These are phyloP conservation scores for Macaca fascicularis DNA, from an alignment of 2,113 vertebrate species.

Conservation along the genomic window DNA sequence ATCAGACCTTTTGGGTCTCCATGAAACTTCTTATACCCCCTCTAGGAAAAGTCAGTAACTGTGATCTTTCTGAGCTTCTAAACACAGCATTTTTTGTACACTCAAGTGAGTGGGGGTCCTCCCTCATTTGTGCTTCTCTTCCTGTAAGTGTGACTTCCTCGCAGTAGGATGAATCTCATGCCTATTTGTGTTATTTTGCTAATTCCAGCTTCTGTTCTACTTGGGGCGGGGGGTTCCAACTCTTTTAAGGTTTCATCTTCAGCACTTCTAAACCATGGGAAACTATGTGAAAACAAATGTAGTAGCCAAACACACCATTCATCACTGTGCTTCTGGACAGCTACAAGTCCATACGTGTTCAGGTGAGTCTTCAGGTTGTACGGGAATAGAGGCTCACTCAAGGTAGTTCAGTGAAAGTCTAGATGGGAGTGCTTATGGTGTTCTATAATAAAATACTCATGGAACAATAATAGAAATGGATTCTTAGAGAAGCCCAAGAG, in stretches of 20 bases:
- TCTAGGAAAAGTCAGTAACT: neutral
- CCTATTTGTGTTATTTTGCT: neutral
- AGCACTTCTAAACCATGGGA: neutral
- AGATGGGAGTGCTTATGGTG: neutral
- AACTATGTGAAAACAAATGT: neutral
- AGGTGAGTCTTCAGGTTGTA: neutral
- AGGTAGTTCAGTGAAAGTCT: neutral
- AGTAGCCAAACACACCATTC: neutral
- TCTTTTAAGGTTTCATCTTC: neutral
- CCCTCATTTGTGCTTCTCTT: neutral
- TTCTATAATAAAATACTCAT: neutral
- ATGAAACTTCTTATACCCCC: neutral
- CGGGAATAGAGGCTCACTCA: neutral
- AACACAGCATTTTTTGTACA: neutral
- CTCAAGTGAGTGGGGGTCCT: neutral
- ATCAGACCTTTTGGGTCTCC: neutral
- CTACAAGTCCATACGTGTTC: neutral
- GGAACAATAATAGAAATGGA: neutral
- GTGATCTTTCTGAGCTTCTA: neutral
- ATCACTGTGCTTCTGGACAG: neutral
- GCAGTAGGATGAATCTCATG: neutral
- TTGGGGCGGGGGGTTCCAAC: neutral
- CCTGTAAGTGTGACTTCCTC: neutral
- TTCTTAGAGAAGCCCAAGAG: neutral
- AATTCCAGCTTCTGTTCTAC: neutral